A percentile compares a stretch with the other conserved stretches of the same genome.
phyloP scores from a whole-genome alignment of 2,797 vertebrate genomes.

The Gymnocypris eckloni region DNA sequence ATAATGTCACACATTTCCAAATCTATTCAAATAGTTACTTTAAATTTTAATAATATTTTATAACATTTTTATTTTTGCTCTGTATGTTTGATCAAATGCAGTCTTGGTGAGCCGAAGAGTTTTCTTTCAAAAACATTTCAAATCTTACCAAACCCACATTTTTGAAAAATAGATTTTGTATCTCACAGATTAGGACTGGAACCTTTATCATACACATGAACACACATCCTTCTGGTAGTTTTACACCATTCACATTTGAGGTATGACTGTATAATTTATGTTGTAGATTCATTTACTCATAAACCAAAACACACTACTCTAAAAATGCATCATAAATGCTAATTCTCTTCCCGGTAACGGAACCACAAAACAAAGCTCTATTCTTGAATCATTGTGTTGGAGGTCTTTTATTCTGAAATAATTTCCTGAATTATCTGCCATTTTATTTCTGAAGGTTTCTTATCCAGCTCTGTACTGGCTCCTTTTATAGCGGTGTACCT shows the following conservation, averaged over 20 bases:
- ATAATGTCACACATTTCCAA: not conserved
- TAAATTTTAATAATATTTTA: not conserved
- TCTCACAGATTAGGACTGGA: not conserved
- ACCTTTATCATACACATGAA: not conserved
- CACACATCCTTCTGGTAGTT: not conserved
- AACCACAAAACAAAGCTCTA: not conserved
- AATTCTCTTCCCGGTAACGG: not conserved
- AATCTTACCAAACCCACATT: not conserved
- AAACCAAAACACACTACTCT: not conserved
- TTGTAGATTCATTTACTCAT: not conserved
- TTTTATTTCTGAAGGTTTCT: constrained; percentile 31
- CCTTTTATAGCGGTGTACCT: constrained; percentile 41
- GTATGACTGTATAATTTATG: not conserved
- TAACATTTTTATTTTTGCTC: not conserved
- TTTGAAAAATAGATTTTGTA: not conserved
- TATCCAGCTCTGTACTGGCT: not conserved
- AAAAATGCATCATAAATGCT: not conserved
- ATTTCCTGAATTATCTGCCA: constrained; percentile 33
- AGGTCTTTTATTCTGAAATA: constrained; percentile 37
- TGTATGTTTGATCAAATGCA: not conserved
- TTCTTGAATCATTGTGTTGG: not conserved
- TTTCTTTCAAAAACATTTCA: not conserved
- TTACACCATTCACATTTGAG: not conserved
- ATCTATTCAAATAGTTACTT: not conserved
- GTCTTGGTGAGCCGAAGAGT: not conserved